These are phyloP conservation scores for Megalopta genalis DNA, from an alignment of 1,140 invertebrate genomes.

Conservation along the genomic window DNA sequence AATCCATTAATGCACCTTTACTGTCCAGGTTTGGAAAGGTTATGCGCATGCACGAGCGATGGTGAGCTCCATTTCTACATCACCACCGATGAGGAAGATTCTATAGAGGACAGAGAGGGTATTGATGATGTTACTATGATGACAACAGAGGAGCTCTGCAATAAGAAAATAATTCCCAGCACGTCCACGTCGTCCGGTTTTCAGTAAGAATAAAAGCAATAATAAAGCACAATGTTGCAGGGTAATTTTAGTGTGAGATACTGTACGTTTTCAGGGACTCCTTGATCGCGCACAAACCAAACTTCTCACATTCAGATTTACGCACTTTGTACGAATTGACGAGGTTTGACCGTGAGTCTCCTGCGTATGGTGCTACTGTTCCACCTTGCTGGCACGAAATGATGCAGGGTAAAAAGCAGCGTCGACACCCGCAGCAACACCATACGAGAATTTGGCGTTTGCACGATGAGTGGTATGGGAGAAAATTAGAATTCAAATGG, in stretches of 20 bases:
- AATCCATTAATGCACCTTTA: too few species aligned
- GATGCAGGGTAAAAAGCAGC: constrained; percentile 92
- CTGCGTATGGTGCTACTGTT: constrained; percentile 91
- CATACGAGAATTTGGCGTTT: constrained; percentile 92
- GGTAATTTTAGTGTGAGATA: neutral
- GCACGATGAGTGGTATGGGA: constrained; percentile 86
- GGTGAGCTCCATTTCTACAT: constrained; percentile 92
- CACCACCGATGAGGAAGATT: constrained; percentile 85
- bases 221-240: constrained; percentile 2
- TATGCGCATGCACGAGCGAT: constrained; percentile 89
- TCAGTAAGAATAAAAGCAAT: constrained; percentile 61
- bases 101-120: constrained; percentile 84
- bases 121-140: constrained; percentile 83
- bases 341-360: constrained; percentile 83
- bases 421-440: constrained; percentile 90
- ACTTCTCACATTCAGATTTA: constrained; percentile 81
- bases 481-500: too few species aligned
- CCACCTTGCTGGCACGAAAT: constrained; percentile 95
- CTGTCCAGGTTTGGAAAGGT: constrained; percentile 86
- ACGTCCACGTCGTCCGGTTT: constrained; percentile 71
- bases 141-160: constrained; percentile 65
- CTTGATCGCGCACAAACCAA: constrained; percentile 81
- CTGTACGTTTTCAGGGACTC: constrained; percentile 71
- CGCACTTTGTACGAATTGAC: constrained; percentile 83
- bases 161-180: constrained; percentile 69